Base-by-base conservation (phyloP, 2,113 vertebrate species). In the Scomber scombrus region DNA sequence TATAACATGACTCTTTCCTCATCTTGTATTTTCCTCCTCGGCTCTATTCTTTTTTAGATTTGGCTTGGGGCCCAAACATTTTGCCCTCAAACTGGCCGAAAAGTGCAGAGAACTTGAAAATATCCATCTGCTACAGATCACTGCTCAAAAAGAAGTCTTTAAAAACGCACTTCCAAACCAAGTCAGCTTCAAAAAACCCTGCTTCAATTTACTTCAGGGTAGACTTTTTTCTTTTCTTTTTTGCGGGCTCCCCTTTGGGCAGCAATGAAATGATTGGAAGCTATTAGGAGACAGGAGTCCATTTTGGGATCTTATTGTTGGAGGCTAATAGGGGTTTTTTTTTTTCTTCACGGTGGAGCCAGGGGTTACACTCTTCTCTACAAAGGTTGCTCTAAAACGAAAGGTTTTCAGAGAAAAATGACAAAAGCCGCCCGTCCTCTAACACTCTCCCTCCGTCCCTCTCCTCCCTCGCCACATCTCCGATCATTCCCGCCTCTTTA, bases 111-210 rank as follows among this genome's bases (percentile, higher is more conserved):
- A 68, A 29, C 50, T 73, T 57, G 70, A 80, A 89, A 83, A 81
- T 70, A 75, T 76, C 80, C 71, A 68, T 85, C 71, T 77, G 80
- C 76, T 71, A 71, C 81, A 87, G 62, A 82, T 83, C 51, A 50
- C 57, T 66, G 34, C 72, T 84, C 69, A 46, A 84, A 76, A 79
- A 81, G 18, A 75, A 71, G 66, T 75, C 67, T 87, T 90, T 71
- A 76, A 85, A 26, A 60, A 57, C 11, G 5, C 68, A 84, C 73
- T 66, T 31, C 23, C 46, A 60, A 57, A 40, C 62, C 7, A 31
- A 54, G 52, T 78, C 54, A 46, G 71, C 75, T 78, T 79, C 81
- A 84, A 91, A 81, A 91, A 79, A 50, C 62, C 45, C 75, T 19
- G 19, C 61, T 81, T 75, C 65, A 49, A 68, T 88, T 86, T 74